A percentile compares a stretch with the other conserved stretches of the same genome.
Conservation (phyloP, 1,140 invertebrate species). For the Zaprionus capensis region DNA sequence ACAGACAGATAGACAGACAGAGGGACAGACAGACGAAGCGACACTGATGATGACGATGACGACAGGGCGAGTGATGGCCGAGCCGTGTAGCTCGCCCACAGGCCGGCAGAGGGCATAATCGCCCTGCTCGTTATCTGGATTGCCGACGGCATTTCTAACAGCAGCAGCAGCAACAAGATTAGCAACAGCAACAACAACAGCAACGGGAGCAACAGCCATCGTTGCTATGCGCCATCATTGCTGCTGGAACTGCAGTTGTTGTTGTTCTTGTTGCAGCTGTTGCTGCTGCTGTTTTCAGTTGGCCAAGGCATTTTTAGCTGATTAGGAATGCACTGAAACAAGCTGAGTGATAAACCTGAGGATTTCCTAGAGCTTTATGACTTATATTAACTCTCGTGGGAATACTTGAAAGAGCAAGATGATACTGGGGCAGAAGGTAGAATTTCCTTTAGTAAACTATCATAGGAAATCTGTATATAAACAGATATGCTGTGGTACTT, state of each 20-base stretch:
- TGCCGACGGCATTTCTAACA: conserved; percentile 45
- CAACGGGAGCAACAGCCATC: background rate
- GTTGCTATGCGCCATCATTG: conserved; percentile 23
- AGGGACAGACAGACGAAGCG: background rate
- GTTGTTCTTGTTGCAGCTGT: conserved; percentile 9
- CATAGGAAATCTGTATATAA: no score
- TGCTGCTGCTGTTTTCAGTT: conserved; percentile 36
- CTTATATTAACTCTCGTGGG: background rate
- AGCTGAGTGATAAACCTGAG: conserved; percentile 1
- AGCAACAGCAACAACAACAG: background rate
- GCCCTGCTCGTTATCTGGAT: conserved; percentile 47
- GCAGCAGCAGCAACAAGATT: conserved; percentile 31
- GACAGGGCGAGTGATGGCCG: conserved; percentile 22
- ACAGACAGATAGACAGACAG: no score
- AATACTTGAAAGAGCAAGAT: no score
- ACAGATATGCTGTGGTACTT: rapidly evolving
- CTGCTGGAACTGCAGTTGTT: conserved; percentile 13
- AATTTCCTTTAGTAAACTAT: no score
- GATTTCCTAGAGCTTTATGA: conserved; percentile 21
- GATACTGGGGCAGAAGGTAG: no score
- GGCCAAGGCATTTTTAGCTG: conserved; percentile 77
- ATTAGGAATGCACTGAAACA: conserved; percentile 55
- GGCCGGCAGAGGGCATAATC: conserved; percentile 61
- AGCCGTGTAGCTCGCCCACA: conserved; percentile 36
- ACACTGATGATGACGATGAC: conserved; percentile 11